Evolutionary conservation across 2,113 vertebrate species (phyloP).

Genomic region (Callipepla squamata): DNA sequence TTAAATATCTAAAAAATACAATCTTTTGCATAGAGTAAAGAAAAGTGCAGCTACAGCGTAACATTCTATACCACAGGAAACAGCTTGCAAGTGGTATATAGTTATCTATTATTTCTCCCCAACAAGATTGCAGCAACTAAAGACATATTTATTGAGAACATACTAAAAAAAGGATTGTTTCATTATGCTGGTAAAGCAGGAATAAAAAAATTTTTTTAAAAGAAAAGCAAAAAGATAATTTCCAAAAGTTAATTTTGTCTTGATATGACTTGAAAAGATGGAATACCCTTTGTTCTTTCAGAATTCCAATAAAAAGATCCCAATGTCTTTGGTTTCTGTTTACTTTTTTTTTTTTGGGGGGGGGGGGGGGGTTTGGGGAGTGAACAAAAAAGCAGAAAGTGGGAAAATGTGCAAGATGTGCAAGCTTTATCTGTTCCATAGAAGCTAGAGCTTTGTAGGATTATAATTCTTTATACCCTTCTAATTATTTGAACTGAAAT

Average conservation of each 20-base stretch:
- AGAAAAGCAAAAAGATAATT: neutral
- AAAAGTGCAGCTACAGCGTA: constrained; percentile 52
- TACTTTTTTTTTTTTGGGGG: too few species aligned
- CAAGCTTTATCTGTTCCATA: neutral
- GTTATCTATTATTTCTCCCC: neutral
- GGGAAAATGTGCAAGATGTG: neutral
- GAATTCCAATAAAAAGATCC: neutral
- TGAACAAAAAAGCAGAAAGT: neutral
- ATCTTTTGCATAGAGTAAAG: constrained; percentile 65
- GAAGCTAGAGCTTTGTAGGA: neutral
- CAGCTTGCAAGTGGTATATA: neutral
- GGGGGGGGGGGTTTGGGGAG: too few species aligned
- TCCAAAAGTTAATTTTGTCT: neutral
- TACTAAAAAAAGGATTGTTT: neutral
- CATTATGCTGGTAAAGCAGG: neutral
- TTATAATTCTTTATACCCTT: neutral
- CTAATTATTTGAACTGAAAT: neutral
- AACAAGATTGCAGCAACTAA: neutral
- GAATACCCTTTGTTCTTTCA: neutral
- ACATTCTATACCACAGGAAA: constrained; percentile 19
- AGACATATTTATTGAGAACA: neutral
- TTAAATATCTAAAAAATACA: constrained; percentile 48
- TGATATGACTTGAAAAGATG: neutral
- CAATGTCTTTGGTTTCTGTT: neutral
- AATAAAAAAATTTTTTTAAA: neutral